These are phyloP conservation scores for Panagrolaimus sp. DNA, from an alignment of 1,140 invertebrate species.

Conservation along the genomic window DNA sequence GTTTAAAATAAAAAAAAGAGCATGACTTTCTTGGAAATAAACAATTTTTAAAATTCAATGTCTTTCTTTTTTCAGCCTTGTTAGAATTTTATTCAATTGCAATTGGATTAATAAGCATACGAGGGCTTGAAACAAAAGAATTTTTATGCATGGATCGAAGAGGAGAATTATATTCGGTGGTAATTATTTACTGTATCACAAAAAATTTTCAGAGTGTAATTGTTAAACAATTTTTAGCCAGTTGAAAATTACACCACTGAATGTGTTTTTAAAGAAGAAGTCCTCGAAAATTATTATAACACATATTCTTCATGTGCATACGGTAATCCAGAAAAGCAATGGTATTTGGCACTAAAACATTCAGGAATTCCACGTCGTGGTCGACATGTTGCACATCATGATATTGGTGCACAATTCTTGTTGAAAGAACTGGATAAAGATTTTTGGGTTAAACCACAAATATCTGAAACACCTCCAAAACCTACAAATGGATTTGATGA, in stretches of 20 bases:
- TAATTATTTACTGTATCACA: background rate
- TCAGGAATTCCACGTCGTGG: slow-evolving; percentile 2
- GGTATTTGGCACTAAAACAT: slow-evolving; percentile 3
- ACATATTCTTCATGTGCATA: slow-evolving; percentile 8
- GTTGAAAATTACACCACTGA: slow-evolving; percentile 7
- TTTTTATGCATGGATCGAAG: slow-evolving; percentile 41
- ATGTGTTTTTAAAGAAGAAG: slow-evolving; percentile 5
- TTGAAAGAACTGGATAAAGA: slow-evolving; percentile 8
- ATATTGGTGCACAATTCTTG: slow-evolving; percentile 8
- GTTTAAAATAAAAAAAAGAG: too few relatives aligned
- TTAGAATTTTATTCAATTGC: slow-evolving; percentile 42
- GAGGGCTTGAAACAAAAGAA: slow-evolving; percentile 31
- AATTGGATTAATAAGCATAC: slow-evolving; percentile 39
- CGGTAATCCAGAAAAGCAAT: background rate
- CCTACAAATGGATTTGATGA: slow-evolving; percentile 5
- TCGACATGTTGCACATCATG: background rate
- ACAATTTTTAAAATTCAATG: background rate
- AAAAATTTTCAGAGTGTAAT: too few relatives aligned
- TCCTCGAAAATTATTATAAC: slow-evolving; percentile 17
- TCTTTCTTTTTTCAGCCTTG: slow-evolving; percentile 30
- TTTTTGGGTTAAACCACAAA: slow-evolving; percentile 4
- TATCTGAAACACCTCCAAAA: background rate
- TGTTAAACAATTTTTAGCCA: background rate
- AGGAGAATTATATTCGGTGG: slow-evolving; percentile 27
- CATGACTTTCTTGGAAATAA: too few relatives aligned